phyloP scores from a whole-genome alignment of 2,113 vertebrate genomes.

The Ahaetulla prasina region DNA sequence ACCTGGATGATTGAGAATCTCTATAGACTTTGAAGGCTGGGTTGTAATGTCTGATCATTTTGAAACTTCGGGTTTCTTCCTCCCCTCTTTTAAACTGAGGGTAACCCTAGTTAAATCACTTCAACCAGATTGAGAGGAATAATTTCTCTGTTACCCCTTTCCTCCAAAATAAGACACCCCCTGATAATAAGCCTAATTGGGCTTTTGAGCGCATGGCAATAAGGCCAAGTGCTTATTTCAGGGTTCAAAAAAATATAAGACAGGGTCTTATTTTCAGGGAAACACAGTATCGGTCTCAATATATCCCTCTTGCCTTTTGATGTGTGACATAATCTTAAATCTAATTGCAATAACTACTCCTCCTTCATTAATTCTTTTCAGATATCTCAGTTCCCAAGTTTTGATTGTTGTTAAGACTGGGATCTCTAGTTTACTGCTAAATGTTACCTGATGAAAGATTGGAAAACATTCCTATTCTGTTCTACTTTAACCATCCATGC shows the following conservation, averaged over 20 bases:
- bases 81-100: neutral
- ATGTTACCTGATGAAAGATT: neutral
- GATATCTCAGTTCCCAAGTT: neutral
- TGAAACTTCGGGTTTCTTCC: neutral
- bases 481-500: neutral
- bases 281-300: too few species aligned
- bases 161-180: too few species aligned
- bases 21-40: neutral
- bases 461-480: neutral
- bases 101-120: neutral
- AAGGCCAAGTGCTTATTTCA: too few species aligned
- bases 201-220: too few species aligned
- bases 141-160: neutral
- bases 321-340: neutral
- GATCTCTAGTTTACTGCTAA: neutral
- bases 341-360: neutral
- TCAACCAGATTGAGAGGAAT: neutral
- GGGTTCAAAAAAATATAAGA: too few species aligned
- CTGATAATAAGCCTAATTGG: too few species aligned
- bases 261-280: too few species aligned
- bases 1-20: too few species aligned
- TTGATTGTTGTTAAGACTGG: neutral
- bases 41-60: neutral
- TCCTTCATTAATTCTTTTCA: neutral
- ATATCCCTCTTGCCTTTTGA: neutral